Evolutionary conservation across 2,888 invertebrate species (phyloP).

Genomic region (Ernsta delagoae): DNA sequence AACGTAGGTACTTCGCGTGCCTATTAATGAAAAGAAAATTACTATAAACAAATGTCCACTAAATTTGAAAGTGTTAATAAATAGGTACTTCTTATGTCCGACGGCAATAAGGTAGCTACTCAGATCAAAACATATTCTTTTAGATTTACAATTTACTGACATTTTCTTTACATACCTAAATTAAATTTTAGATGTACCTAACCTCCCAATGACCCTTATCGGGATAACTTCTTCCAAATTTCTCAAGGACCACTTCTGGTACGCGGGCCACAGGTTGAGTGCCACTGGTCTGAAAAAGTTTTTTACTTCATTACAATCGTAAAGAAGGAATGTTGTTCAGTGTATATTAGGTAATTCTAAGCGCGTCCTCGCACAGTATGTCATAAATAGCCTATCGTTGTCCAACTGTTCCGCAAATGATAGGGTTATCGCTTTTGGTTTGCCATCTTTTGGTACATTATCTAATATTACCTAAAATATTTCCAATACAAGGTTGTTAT

Average conservation of each 20-base stretch:
- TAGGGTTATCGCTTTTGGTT: constrained; percentile 6
- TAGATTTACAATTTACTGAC: too few species aligned
- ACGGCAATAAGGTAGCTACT: too few species aligned
- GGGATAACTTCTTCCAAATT: not conserved
- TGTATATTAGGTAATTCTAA: constrained; percentile 41
- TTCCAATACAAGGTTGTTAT: not conserved
- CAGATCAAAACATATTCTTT: too few species aligned
- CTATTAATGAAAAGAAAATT: too few species aligned
- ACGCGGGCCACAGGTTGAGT: not conserved
- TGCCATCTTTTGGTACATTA: too few species aligned
- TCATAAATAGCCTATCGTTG: constrained; percentile 63
- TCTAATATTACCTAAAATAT: not conserved
- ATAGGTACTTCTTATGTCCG: too few species aligned
- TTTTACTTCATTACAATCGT: constrained; percentile 18
- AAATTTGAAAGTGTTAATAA: too few species aligned
- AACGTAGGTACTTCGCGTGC: too few species aligned
- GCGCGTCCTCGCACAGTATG: constrained; percentile 53
- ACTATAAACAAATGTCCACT: too few species aligned
- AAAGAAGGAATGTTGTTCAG: constrained; percentile 9
- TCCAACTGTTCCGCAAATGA: constrained; percentile 46
- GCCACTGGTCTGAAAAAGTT: constrained; percentile 8
- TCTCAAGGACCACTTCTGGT: not conserved
- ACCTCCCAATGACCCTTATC: not conserved
- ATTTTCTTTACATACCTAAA: too few species aligned
- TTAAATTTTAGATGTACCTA: not conserved